Evolutionary conservation across 2,888 invertebrate genomes (phyloP).

Genomic region (Megaustenia siamemsis): DNA sequence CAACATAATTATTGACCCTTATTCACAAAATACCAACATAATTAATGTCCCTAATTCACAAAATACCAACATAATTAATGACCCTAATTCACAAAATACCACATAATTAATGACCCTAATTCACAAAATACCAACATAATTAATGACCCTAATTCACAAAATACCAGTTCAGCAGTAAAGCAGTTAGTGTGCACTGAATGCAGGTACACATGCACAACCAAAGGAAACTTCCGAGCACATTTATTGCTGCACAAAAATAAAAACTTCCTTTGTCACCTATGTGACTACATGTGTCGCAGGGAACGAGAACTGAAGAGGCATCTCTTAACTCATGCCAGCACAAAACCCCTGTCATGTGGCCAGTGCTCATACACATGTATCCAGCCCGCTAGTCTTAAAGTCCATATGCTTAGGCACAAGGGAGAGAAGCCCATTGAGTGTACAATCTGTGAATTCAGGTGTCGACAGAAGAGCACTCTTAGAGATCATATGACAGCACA

Average conservation of each 20-base stretch:
- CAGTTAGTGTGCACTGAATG: conserved; percentile 86
- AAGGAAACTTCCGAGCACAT: conserved; percentile 85
- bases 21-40: no score
- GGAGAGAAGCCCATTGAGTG: conserved; percentile 37
- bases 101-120: no score
- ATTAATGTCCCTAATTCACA: no score
- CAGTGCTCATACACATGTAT: conserved; percentile 90
- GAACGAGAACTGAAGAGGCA: conserved; percentile 22
- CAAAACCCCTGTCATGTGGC: conserved; percentile 82
- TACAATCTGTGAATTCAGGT: conserved; percentile 23
- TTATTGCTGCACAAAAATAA: conserved; percentile 87
- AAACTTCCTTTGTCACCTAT: conserved; percentile 82
- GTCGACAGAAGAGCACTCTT: conserved; percentile 35
- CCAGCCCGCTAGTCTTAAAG: conserved; percentile 87
- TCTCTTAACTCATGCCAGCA: not conserved
- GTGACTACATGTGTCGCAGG: conserved; percentile 35
- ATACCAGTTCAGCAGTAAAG: conserved; percentile 73
- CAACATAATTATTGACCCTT: no score
- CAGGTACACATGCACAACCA: conserved; percentile 85
- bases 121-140: no score
- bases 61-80: no score
- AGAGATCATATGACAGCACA: conserved; percentile 35
- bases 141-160: not conserved
- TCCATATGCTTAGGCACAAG: conserved; percentile 83
- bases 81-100: no score